A percentile compares a stretch with the other conserved stretches of the same genome.
Conservation (phyloP, 2,888 invertebrate species). For the Zhuqinia jingwanae region DNA sequence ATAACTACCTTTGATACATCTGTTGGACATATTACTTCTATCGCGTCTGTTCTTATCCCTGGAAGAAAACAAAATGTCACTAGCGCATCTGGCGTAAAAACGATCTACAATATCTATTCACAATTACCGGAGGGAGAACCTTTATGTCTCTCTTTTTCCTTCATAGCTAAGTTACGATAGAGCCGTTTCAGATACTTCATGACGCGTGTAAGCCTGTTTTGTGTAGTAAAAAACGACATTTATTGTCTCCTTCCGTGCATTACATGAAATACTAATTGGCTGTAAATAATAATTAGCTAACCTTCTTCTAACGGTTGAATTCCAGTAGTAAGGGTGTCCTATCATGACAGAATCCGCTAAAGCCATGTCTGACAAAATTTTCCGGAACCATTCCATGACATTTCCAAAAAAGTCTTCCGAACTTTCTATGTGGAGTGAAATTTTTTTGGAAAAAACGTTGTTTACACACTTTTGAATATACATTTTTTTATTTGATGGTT, state of each 20-base stretch:
- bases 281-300: too few relatives aligned
- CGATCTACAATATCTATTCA: background rate
- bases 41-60: background rate
- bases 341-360: slow-evolving; percentile 67
- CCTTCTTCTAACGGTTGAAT: slow-evolving; percentile 70
- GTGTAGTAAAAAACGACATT: too few relatives aligned
- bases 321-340: slow-evolving; percentile 73
- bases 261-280: too few relatives aligned
- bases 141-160: slow-evolving; percentile 22
- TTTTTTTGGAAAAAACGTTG: too few relatives aligned
- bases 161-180: slow-evolving; percentile 56
- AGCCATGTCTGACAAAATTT: slow-evolving; percentile 69
- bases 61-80: background rate
- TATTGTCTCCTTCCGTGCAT: too few relatives aligned
- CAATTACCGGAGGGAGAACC: background rate
- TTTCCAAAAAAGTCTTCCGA: slow-evolving; percentile 41
- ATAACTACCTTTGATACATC: slow-evolving; percentile 48
- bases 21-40: slow-evolving; percentile 18
- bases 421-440: background rate
- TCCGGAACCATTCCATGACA: slow-evolving; percentile 63
- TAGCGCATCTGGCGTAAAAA: background rate
- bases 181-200: slow-evolving; percentile 67
- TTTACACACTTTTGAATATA: too few relatives aligned
- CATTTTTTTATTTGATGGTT: too few relatives aligned
- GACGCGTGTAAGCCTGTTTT: slow-evolving; percentile 56